Base-by-base conservation (phyloP, 2,888 invertebrate species). In the Oithona nana region DNA sequence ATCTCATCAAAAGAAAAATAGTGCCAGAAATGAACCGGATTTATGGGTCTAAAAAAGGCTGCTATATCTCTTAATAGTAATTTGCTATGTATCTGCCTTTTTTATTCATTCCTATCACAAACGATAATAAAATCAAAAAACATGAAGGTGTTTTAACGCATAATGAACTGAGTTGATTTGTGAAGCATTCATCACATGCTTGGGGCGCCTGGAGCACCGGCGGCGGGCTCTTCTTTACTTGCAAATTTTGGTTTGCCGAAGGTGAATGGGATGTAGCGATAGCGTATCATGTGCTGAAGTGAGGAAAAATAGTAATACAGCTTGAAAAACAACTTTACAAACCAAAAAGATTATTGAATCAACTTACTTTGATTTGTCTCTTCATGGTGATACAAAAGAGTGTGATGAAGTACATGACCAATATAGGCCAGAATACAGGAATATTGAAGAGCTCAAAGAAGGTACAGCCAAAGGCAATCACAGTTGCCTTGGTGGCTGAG, bases 401-500 rank as follows among this genome's bases (percentile, higher is more conserved):
- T 64, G 95, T 92, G 72, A 98, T 88, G 77, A 99, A 99, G 78
- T 99, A 99, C 88, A 99, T 90, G 70, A 99, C 94, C 73, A 99
- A 81, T 71, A 99, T 98, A 65, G 98, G 98, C 98, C 98, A 99
- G 77, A 99, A 99, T 70, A 99, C 98, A 72, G 98, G 98, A 74
- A 99, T 86, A 79, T 99, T 94, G 76, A 97, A 93, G 70, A 87
- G 85, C 71, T 97, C 93, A 54, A 67, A 67, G 75, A 94, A 88
- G 65, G 98, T 98, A 77, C 93, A 94, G 68, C 83, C 76, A 71
- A 89, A 80, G 52, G 86, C 93, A 69, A 98, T 80, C 13, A 90
- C 68, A 49, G 95, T 92, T 68, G 95, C 93, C 74, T 93, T 94
- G 65, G 88, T 84, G 65, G 94, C 88, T 68, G 95, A 93, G 69